Evolutionary conservation across 2,113 vertebrate species (phyloP).

Genomic region (Erpornis zantholeuca): DNA sequence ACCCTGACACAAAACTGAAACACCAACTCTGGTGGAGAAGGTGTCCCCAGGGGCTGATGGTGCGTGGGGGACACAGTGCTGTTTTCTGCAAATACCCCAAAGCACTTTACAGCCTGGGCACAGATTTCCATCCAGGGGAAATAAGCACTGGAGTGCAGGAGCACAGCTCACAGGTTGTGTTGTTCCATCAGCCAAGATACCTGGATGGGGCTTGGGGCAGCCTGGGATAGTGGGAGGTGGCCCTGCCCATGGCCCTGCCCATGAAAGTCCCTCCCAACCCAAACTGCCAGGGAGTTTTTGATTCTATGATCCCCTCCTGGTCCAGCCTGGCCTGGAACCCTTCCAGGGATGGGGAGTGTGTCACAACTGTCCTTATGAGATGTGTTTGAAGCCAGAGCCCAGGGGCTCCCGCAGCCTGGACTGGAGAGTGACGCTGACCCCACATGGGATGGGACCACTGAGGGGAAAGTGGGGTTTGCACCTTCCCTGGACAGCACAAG

Average conservation of each 20-base stretch:
- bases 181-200: not conserved
- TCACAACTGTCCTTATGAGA: not conserved
- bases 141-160: fast-evolving
- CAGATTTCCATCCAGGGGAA: not conserved
- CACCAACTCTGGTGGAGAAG: not conserved
- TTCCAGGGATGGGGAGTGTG: not conserved
- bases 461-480: fast-evolving
- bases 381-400: not conserved
- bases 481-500: not conserved
- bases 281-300: not conserved
- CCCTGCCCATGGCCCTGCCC: not conserved
- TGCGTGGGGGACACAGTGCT: fast-evolving
- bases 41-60: fast-evolving
- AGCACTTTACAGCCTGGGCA: not conserved
- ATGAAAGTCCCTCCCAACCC: not conserved
- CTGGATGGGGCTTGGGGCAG: not conserved
- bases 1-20: fast-evolving
- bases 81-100: not conserved
- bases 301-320: not conserved
- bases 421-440: too few species aligned
- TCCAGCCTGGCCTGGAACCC: not conserved
- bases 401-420: too few species aligned
- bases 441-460: fast-evolving
- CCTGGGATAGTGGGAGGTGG: not conserved
- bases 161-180: fast-evolving